Evolutionary conservation across 2,888 invertebrate genomes (phyloP), one percentile per base, ranked within the genome.

Genomic region (Netelia melanura): DNA sequence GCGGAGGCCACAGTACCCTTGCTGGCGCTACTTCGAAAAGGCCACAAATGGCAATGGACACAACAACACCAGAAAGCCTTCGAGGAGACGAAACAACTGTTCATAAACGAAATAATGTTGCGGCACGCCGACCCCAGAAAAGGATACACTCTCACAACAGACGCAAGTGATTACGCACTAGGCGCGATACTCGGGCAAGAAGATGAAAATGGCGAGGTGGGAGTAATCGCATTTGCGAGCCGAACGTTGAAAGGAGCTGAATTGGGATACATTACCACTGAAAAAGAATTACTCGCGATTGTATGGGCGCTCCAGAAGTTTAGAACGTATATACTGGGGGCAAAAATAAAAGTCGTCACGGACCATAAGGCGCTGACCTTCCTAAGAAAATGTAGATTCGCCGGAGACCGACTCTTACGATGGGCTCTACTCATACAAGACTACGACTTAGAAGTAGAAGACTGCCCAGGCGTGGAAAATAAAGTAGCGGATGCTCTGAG

Each of bases 1-100:
- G 87, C 87, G 52, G 21, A 77, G 0, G 14, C 17, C 1, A 86
- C 85, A 0, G 2, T 56, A 0, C 75, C 82, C 14, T 58, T 89
- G 8, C 43, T 79, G 1, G 72, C 78, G 3, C 62, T 89, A 21
- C 70, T 89, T 68, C 56, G 79, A 23, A 88, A 88, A 44, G 48
- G 44, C 0, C 9, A 21, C 6, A 21, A 10, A 25, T 79, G 79
- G 71, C n/a, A 48, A 21, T 79, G 62, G 79, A 11, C 9, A 5
- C 25, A 54, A 1, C 17, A 5, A 21, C 25, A 75, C 30, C 11
- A 64, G 21, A 38, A 23, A 11, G 23, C 64, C 5, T 67, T 79
- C 17, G 38, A 65, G 3, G 62, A 38, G 44, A 56, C 48, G 56
- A 83, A 54, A 17, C 17, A 9, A 8, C n/a, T 38, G 11, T 72